A percentile compares a stretch with the other conserved stretches of the same genome.
These are phyloP conservation scores for Charaxes varanes DNA, from an alignment of 1,140 invertebrate genomes.

Conservation along the genomic window DNA sequence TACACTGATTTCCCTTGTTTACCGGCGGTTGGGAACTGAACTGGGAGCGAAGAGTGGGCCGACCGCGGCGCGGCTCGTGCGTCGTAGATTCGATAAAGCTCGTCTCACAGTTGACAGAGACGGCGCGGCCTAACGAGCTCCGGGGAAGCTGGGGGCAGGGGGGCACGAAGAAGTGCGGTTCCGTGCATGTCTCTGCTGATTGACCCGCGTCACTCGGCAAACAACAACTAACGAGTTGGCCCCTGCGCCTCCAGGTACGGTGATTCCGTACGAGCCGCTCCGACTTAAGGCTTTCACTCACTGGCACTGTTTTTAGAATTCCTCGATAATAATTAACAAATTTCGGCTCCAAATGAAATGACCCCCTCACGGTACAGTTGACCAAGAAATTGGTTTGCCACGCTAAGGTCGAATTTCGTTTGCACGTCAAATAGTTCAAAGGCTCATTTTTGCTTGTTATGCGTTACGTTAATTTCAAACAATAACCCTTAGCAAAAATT, in stretches of 20 bases:
- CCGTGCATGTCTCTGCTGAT: slow-evolving; percentile 80
- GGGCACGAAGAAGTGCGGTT: slow-evolving; percentile 76
- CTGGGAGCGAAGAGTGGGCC: slow-evolving; percentile 62
- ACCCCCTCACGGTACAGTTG: no score
- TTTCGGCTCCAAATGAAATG: no score
- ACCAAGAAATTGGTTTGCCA: no score
- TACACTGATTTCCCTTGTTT: slow-evolving; percentile 68
- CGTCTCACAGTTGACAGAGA: slow-evolving; percentile 68
- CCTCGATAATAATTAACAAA: no score
- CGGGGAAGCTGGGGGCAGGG: slow-evolving; percentile 27
- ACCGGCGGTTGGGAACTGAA: slow-evolving; percentile 56
- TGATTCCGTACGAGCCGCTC: slow-evolving; percentile 65
- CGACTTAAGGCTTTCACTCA: slow-evolving; percentile 25
- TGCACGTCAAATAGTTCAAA: no score
- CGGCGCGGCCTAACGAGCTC: slow-evolving; percentile 66
- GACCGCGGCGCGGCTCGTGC: slow-evolving; percentile 62
- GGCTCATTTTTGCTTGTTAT: no score
- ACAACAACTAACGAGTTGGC: slow-evolving; percentile 74
- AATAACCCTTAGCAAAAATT: no score
- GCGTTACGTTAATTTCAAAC: no score
- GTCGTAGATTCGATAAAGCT: slow-evolving; percentile 73
- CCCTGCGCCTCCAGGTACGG: slow-evolving; percentile 67
- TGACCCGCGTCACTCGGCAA: slow-evolving; percentile 74
- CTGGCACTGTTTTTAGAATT: no score
- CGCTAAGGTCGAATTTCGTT: no score